phyloP scores from a whole-genome alignment of 2,797 vertebrate genomes.

The Anniella stebbinsi region DNA sequence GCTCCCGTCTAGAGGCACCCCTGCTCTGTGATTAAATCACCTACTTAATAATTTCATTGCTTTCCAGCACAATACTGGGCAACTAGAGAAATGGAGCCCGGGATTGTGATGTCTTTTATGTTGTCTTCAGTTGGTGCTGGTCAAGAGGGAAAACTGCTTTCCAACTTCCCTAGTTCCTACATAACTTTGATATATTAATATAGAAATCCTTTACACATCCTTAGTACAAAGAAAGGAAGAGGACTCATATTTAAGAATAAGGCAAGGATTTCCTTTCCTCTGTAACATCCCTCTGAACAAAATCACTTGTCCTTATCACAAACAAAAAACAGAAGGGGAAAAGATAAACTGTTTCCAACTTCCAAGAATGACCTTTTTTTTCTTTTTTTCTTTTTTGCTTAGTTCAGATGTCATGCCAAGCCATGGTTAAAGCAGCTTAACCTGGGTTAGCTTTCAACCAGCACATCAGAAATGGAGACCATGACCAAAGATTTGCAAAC shows the following conservation, averaged over 20 bases:
- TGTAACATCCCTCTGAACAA: background rate
- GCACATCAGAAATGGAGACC: background rate
- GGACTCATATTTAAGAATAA: constrained; percentile 9
- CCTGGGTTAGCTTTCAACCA: background rate
- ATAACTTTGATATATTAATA: background rate
- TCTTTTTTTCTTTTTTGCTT: background rate
- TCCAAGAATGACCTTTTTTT: background rate
- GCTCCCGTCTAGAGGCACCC: no score
- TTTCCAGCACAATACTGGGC: background rate
- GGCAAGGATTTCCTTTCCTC: constrained; percentile 35
- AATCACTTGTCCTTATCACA: background rate
- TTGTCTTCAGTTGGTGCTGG: background rate
- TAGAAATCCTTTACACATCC: background rate
- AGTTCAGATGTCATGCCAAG: background rate
- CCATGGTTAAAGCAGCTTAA: background rate
- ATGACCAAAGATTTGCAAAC: background rate
- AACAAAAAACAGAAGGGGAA: constrained; percentile 1
- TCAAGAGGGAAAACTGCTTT: background rate
- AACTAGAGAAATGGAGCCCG: background rate
- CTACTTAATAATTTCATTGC: background rate
- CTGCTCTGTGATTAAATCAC: background rate
- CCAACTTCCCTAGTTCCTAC: background rate
- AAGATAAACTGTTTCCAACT: background rate
- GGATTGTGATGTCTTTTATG: background rate
- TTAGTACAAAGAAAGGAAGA: constrained; percentile 22